Base-by-base conservation (phyloP, 2,113 vertebrate species). In the Chionomys nivalis region DNA sequence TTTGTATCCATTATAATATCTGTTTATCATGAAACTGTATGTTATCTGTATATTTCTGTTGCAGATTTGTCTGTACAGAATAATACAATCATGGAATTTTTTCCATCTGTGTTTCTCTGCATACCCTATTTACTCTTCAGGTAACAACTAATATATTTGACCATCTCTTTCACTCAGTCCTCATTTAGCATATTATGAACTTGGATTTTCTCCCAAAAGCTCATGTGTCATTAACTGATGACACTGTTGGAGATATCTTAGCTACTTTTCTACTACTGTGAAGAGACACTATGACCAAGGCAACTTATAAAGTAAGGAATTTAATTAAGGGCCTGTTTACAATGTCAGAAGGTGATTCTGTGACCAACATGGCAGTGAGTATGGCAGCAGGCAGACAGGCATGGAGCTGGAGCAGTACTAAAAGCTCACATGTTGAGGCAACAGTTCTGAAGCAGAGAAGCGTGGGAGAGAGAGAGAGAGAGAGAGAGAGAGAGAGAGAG, bases 101-200 rank as follows among this genome's bases (percentile, higher is more conserved):
- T 82, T 68, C 75, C 68, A 31, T 90, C 12, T 83, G 36, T 66
- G 81, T 86, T 95, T 93, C 26, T n/a, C 52, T 55, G 31, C 3
- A 39, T 79, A 87, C 77, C 16, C 1, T 90, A 63, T 96, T 92
- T 33, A 39, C 31, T 36, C 76, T 93, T 49, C 75, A 96, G 86
- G 44, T 85, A 95, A 66, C 42, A 97, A 68, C 28, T 12, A 81
- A 94, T 92, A 77, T 66, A 83, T 85, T 89, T 92, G 63, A 95
- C 58, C 28, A 93, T 93, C 55, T 94, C 39, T 24, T 96, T 96
- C 68, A 87, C 65, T 89, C 11, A 94, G 47, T 63, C 66, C 52
- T 92, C 86, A 39, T 49, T n/a, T 91, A 52, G 52, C 63, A 93
- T 58, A 78, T 95, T 97, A 73, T 73, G 68, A 58, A 55, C 31